A percentile compares a stretch with the other conserved stretches of the same genome.
These are phyloP conservation scores for Pachypsylla venusta DNA, from an alignment of 1,140 invertebrate genomes.

Conservation along the genomic window DNA sequence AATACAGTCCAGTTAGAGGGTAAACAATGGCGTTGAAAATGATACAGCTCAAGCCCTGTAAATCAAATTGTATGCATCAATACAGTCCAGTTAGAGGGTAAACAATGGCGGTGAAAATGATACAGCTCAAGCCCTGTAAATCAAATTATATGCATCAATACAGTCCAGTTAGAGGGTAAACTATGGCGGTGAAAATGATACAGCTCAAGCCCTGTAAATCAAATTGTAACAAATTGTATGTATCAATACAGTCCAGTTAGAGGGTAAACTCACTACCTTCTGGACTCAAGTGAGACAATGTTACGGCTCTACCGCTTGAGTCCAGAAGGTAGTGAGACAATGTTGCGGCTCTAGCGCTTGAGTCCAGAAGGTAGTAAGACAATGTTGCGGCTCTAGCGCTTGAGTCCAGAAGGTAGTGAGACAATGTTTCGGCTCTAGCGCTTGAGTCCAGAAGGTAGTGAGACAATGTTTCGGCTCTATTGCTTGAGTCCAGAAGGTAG, in stretches of 20 bases:
- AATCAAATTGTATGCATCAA: conserved; percentile 19
- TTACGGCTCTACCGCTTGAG: background rate
- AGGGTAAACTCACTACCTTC: conserved; percentile 43
- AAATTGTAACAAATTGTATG: background rate
- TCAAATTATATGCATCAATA: conserved; percentile 8
- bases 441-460: background rate
- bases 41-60: conserved; percentile 51
- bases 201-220: conserved; percentile 49
- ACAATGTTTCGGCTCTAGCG: background rate
- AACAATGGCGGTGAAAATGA: conserved; percentile 63
- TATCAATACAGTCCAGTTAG: background rate
- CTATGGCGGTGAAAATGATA: conserved; percentile 58
- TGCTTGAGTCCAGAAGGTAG: background rate
- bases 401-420: background rate
- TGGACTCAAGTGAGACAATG: background rate
- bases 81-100: conserved; percentile 33
- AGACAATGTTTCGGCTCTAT: background rate
- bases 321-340: background rate
- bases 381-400: no score
- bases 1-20: conserved; percentile 68
- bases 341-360: background rate
- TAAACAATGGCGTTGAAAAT: conserved; percentile 71
- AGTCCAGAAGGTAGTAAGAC: background rate
- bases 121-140: conserved; percentile 49
- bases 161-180: conserved; percentile 39